Conservation (phyloP, 2,888 invertebrate species). For the Tridacna crocea region DNA sequence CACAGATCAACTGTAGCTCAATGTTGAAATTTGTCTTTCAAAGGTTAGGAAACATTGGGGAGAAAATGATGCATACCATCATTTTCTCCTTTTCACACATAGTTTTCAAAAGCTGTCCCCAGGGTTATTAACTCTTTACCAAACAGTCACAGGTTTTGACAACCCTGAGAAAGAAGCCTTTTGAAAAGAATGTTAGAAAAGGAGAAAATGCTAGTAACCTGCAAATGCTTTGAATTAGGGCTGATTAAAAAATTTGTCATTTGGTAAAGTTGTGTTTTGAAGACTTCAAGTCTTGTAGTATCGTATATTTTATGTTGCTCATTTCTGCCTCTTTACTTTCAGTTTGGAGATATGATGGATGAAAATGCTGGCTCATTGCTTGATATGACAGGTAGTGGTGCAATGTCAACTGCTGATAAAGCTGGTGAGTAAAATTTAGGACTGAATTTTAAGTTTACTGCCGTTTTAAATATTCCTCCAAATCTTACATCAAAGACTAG, state of each 20-base stretch:
- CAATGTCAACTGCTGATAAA: slow-evolving; percentile 82
- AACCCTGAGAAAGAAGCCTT: too few relatives aligned
- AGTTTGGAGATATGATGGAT: slow-evolving; percentile 93
- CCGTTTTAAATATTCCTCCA: too few relatives aligned
- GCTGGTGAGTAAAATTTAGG: slow-evolving; percentile 74
- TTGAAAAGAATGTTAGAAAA: too few relatives aligned
- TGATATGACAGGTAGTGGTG: slow-evolving; percentile 88
- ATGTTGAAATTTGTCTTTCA: too few relatives aligned
- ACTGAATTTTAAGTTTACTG: background rate
- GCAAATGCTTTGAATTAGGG: too few relatives aligned
- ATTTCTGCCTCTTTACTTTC: slow-evolving; percentile 21
- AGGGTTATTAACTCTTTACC: too few relatives aligned
- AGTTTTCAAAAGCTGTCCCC: background rate
- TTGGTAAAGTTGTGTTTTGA: background rate
- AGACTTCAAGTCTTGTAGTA: background rate
- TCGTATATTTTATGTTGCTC: background rate
- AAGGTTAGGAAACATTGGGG: too few relatives aligned
- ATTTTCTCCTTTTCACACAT: slow-evolving; percentile 2
- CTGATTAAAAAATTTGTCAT: too few relatives aligned
- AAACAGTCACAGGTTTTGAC: too few relatives aligned
- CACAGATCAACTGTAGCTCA: too few relatives aligned
- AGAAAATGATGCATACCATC: background rate
- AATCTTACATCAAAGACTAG: too few relatives aligned
- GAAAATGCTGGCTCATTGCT: slow-evolving; percentile 89
- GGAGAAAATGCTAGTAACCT: too few relatives aligned